Evolutionary conservation across 2,113 vertebrate genomes (phyloP), one percentile per base, ranked within the genome.

Genomic region (Ammodytes marinus): DNA sequence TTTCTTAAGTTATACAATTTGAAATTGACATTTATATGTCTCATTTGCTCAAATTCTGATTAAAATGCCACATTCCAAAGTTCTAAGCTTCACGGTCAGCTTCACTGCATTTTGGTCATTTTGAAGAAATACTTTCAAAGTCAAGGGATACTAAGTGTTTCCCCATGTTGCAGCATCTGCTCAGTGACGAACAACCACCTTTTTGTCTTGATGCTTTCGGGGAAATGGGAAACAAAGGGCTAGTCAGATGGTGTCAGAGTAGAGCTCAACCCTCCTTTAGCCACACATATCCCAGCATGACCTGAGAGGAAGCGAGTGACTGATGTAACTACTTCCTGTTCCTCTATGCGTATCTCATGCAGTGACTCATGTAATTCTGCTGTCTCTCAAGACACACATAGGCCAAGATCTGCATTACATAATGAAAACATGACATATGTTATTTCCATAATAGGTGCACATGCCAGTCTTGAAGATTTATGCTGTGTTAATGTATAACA

Each of bases 141-240:
- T 69, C 3, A 8, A 47, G 14, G 7, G 46, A 65, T 61, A 17
- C 67, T 73, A 74, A 83, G 54, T 69, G 53, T 82, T 90, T 85
- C 65, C 79, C 19, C 49, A 43, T 86, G 68, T 50, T 27, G 65
- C 53, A 2, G 74, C 79, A 88, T 86, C 81, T 88, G 72, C 65
- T 83, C 15, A 1, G 6, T 64, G 47, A 84, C 12, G 14, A 83
- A 89, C 52, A 85, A 79, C 54, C 45, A 11, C 49, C 58, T 57
- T 70, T 59, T 77, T 79, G 73, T 89, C 19, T 45, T 54, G 55
- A 75, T 7, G 15, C 68, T 67, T 74, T n/a, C 40, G 5, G 35
- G 74, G 46, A 71, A 83, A 71, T 45, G 2, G 40, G 39, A 83
- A 77, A 88, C 89, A 90, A 77, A 80, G 75, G 35, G 74, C 66